Conservation (phyloP, 2,113 vertebrate genomes). For the Cinclus mexicanus region DNA sequence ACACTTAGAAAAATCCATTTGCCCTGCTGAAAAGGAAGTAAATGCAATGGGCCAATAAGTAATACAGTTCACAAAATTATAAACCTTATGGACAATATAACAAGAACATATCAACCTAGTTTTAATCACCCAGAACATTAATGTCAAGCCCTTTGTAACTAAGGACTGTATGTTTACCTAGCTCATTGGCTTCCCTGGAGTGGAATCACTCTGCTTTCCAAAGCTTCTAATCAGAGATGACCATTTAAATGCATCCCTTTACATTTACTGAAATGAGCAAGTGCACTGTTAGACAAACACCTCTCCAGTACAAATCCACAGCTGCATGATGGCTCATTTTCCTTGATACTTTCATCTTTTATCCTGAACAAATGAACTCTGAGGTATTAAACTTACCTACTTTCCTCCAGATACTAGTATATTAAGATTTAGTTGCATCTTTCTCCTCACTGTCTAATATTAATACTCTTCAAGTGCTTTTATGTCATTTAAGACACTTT, state of each 20-base stretch:
- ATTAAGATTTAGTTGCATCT: not conserved
- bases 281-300: not conserved
- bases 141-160: not conserved
- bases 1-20: not conserved
- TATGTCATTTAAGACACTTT: not conserved
- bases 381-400: not conserved
- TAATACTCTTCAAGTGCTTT: not conserved
- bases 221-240: not conserved
- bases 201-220: not conserved
- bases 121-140: not conserved
- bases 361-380: not conserved
- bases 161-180: not conserved
- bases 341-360: not conserved
- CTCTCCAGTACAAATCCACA: not conserved
- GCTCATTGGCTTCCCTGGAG: not conserved
- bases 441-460: not conserved
- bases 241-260: not conserved
- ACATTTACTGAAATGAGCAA: not conserved
- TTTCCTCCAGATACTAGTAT: not conserved
- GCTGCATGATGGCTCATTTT: not conserved
- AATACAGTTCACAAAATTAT: not conserved
- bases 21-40: not conserved
- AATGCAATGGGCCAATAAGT: not conserved
- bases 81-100: not conserved
- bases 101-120: not conserved